phyloP scores from a whole-genome alignment of 2,113 vertebrate species.

The Crotalus tigris region DNA sequence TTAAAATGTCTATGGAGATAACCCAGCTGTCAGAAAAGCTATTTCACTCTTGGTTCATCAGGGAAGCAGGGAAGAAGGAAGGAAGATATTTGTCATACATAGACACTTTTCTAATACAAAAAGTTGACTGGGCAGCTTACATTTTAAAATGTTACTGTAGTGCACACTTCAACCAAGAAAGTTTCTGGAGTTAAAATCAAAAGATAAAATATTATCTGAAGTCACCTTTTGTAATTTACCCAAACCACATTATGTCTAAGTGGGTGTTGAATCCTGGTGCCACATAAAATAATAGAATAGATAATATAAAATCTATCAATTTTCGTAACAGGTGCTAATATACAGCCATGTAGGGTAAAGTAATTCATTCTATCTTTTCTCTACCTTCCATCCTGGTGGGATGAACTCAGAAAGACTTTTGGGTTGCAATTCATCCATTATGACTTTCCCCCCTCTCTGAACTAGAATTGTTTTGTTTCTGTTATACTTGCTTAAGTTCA shows the following conservation, averaged over 20 bases:
- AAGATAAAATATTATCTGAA: neutral
- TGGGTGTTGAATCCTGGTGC: neutral
- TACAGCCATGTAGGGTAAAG: neutral
- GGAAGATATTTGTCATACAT: neutral
- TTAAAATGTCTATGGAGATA: neutral
- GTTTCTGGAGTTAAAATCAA: neutral
- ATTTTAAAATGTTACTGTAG: neutral
- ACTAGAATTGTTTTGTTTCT: neutral
- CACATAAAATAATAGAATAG: neutral
- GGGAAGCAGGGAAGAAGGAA: neutral
- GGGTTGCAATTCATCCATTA: neutral
- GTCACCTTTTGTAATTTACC: neutral
- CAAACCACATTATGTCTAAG: neutral
- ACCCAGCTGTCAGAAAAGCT: neutral
- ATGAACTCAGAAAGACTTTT: neutral
- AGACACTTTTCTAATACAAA: neutral
- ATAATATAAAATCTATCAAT: neutral
- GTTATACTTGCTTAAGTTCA: neutral
- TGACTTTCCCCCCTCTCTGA: neutral
- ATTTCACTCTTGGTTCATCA: neutral
- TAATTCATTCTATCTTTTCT: neutral
- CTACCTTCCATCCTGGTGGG: neutral
- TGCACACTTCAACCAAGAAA: neutral
- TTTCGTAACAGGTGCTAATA: neutral
- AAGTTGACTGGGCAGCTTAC: neutral